These are phyloP conservation scores for Tortricodes alternella DNA, from an alignment of 2,888 invertebrate genomes.

Conservation along the genomic window DNA sequence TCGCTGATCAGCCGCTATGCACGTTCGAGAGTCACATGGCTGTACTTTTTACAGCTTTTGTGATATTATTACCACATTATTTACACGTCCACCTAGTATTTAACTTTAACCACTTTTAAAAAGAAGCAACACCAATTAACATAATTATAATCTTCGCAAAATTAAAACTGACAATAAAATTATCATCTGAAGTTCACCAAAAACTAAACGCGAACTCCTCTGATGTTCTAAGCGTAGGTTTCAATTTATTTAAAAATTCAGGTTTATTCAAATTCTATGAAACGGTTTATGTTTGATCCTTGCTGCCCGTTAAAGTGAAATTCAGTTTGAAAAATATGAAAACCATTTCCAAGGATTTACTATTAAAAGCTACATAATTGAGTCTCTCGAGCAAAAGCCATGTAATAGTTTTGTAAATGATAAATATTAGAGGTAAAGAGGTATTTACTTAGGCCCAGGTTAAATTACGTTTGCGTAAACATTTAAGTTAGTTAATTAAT, in stretches of 20 bases:
- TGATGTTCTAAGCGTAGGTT: too few relatives aligned
- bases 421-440: background rate
- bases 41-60: too few relatives aligned
- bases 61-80: too few relatives aligned
- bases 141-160: too few relatives aligned
- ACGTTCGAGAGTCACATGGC: too few relatives aligned
- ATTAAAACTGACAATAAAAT: too few relatives aligned
- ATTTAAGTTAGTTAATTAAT: slow-evolving; percentile 11
- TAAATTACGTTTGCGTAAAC: slow-evolving; percentile 7
- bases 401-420: background rate
- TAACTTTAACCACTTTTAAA: too few relatives aligned
- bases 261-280: background rate
- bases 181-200: too few relatives aligned
- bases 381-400: background rate
- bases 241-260: background rate
- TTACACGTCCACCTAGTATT: too few relatives aligned
- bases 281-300: background rate
- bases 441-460: slow-evolving; percentile 6
- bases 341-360: background rate
- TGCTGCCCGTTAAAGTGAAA: background rate
- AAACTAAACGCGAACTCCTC: too few relatives aligned
- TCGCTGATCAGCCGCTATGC: too few relatives aligned
- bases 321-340: background rate
- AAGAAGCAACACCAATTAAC: too few relatives aligned
- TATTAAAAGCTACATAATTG: background rate